Base-by-base conservation (phyloP, 2,888 invertebrate species). In the Carcina quercana region DNA sequence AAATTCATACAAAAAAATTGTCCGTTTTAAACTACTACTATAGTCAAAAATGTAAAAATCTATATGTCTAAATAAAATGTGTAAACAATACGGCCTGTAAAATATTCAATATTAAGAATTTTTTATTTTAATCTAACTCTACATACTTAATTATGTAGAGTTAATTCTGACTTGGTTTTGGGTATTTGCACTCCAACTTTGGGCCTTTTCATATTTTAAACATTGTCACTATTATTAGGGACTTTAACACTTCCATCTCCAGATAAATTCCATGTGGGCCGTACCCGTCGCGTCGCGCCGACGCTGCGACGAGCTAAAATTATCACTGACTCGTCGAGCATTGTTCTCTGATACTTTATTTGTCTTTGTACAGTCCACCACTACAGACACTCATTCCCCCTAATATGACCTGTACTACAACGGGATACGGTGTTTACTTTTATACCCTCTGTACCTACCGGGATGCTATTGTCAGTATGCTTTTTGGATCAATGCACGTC, bases 321-420 rank as follows among this genome's bases (percentile, higher is more conserved):
- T 83, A 80, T 79, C 78, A 70, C 71, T 66, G 69, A 67, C 63
- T 71, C 70, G 63, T 53, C 66, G 55, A 53, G 70, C 71, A 82
- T 83, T 83, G 82, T 82, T 80, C 79, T 69, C 71, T 61, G 63
- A 69, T 78, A 78, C 72, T 82, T 80, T 80, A 79, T 80, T 75
- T 82, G 72, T 70, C 62, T 65, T 58, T 12, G 49, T 44, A 39
- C 30, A 34, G 33, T 34, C 35, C 24, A 11, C 29, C 27, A 28
- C 30, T 4, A 20, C 10, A 20, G 2, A 17, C 3, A 5, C 25
- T 12, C 14, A 11, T 20, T 13, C 22, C 3, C 13, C 8, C 19
- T 13, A 17, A 19, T 8, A 13, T 3, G n/a, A 13, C 10, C 5
- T 13, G 10, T 28, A 19, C 10, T n/a, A 29, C 17, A 25, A 15